Evolutionary conservation across 2,797 vertebrate genomes (phyloP), one percentile per base, ranked within the genome.

Genomic region (Graptemys geographica): DNA sequence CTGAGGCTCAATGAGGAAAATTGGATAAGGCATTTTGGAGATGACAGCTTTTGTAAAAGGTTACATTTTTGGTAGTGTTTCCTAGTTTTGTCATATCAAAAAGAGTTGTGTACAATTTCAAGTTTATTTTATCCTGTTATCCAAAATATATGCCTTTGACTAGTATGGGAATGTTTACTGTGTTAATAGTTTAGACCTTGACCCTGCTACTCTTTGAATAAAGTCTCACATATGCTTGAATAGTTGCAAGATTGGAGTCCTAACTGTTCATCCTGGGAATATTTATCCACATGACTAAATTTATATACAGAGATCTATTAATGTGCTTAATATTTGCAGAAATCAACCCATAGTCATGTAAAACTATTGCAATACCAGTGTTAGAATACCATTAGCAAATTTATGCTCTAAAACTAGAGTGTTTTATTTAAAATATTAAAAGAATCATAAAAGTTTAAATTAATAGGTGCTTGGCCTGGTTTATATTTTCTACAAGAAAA

Each of bases 211-310:
- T 88, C 52, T 0, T 0, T 51, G 69, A 62, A 28, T 69, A n/a
- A 56, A 83, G 37, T 59, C 94, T 28, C 19, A 69, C 4, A 0
- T 51, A 53, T 69, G 21, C 33, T 79, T 52, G 53, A 72, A 81
- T 28, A 85, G 85, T 41, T 56, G 2, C n/a, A 56, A 0, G 81
- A 81, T 86, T 95, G 96, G 93, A 94, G 93, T 72, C 87, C 52
- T 65, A 41, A 92, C 92, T 81, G 59, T 81, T 79, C 83, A 62
- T 55, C 23, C 89, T 65, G 90, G 83, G 83, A 83, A 65, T 86
- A 95, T 93, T 95, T 95, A 92, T 88, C 65, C 15, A 6, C 87
- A 37, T 97, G 97, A 96, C 94, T 97, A 94, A 95, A 86, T 65
- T 79, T 33, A 8, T 56, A 19, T 62, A 53, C 57, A 76, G 23